A percentile compares a stretch with the other conserved stretches of the same genome.
These are phyloP conservation scores for Callimorpha dominula DNA, from an alignment of 2,888 invertebrate species.

Conservation along the genomic window DNA sequence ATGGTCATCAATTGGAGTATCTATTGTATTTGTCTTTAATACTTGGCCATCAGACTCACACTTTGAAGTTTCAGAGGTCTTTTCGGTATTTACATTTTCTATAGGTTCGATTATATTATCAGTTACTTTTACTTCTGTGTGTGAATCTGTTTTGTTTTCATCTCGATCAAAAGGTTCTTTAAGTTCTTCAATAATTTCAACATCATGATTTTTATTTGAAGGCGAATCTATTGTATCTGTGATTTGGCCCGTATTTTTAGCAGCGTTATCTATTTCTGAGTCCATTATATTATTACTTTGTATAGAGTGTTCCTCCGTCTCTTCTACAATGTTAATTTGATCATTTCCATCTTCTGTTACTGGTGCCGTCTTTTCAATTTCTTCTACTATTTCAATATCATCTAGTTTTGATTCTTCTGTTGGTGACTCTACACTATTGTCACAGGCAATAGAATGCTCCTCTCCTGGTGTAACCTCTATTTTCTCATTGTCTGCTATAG, in stretches of 20 bases:
- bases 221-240: conserved; percentile 4
- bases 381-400: not conserved
- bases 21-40: not conserved
- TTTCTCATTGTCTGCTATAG: not conserved
- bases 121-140: not conserved
- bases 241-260: not conserved
- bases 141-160: conserved; percentile 1
- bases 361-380: not conserved
- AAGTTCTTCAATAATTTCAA: conserved; percentile 4
- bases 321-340: conserved; percentile 9
- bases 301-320: not conserved
- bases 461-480: not conserved
- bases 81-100: not conserved
- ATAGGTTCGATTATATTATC: not conserved
- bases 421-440: conserved; percentile 3
- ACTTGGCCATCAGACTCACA: not conserved
- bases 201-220: conserved; percentile 5
- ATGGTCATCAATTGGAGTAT: conserved; percentile 3
- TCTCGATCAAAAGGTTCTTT: not conserved
- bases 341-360: not conserved
- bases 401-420: conserved; percentile 1
- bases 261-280: conserved; percentile 5
- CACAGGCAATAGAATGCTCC: not conserved
- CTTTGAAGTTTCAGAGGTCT: not conserved
- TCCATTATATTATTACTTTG: not conserved